These are phyloP conservation scores for Propithecus perrieri DNA, from an alignment of 2,797 vertebrate species.

Conservation along the genomic window DNA sequence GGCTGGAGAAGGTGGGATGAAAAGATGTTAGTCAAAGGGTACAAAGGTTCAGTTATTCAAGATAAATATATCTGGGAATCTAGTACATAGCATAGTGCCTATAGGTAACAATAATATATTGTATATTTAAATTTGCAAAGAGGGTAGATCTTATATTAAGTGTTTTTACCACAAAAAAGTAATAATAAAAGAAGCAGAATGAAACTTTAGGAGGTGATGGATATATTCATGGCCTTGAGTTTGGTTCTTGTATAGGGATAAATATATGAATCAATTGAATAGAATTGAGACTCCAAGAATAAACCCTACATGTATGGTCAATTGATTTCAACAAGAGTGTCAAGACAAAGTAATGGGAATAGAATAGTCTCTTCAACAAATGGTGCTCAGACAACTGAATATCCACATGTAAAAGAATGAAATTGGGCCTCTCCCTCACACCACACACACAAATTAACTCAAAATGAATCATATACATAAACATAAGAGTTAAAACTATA, in stretches of 20 bases:
- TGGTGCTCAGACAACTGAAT: not conserved
- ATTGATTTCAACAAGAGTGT: not conserved
- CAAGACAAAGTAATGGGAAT: not conserved
- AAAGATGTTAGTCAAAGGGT: not conserved
- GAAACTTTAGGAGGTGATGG: not conserved
- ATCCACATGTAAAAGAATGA: not conserved
- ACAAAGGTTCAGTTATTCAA: not conserved
- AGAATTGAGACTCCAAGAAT: not conserved
- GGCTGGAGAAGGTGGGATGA: too few relatives aligned
- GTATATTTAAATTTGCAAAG: not conserved
- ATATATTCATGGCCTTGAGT: not conserved
- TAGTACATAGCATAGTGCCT: not conserved
- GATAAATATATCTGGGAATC: not conserved
- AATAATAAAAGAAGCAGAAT: not conserved
- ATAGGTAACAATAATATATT: not conserved
- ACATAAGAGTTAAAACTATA: not conserved
- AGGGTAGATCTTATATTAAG: not conserved
- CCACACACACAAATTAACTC: not conserved
- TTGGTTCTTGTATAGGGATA: not conserved
- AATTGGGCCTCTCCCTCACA: not conserved
- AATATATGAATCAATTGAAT: not conserved
- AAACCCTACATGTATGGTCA: not conserved
- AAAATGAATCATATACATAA: not conserved
- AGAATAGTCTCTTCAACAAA: not conserved
- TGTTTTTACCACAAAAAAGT: not conserved